Percentiles rank a stretch among this genome's conserved stretches.
Evolutionary conservation across 2,888 invertebrate genomes (phyloP).

Genomic region (Drosophila macrospina): DNA sequence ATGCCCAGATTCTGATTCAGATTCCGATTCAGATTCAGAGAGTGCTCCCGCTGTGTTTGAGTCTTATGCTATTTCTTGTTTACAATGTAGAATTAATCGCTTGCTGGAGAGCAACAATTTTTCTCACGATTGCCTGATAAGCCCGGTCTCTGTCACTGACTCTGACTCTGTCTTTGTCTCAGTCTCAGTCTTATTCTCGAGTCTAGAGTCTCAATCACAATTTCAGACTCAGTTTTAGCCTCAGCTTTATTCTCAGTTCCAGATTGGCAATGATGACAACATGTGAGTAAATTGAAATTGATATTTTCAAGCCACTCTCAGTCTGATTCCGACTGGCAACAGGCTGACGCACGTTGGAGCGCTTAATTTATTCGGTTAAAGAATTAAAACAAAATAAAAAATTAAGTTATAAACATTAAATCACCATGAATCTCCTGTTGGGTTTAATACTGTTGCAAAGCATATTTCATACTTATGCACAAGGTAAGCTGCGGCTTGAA

Average conservation of each 20-base stretch:
- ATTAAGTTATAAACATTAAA: not conserved
- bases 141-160: slow-evolving; percentile 23
- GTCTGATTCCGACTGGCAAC: slow-evolving; percentile 48
- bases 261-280: slow-evolving; percentile 5
- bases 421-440: slow-evolving; percentile 42
- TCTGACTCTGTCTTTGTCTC: not conserved
- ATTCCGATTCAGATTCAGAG: not conserved
- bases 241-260: slow-evolving; percentile 8
- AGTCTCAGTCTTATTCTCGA: not conserved
- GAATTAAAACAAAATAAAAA: not conserved
- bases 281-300: slow-evolving; percentile 13
- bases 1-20: not conserved
- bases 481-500: slow-evolving; percentile 39
- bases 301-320: slow-evolving; percentile 51
- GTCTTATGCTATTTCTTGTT: slow-evolving; percentile 26
- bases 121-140: slow-evolving; percentile 53
- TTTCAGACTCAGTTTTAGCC: not conserved
- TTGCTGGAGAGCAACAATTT: slow-evolving; percentile 33
- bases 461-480: slow-evolving; percentile 27
- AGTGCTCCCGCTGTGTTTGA: not conserved
- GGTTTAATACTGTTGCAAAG: slow-evolving; percentile 30
- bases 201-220: not conserved
- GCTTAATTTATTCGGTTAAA: slow-evolving; percentile 14
- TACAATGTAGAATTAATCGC: slow-evolving; percentile 19
- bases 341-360: slow-evolving; percentile 14